Evolutionary conservation across 2,113 vertebrate genomes (phyloP).

Genomic region (Euleptes europaea): DNA sequence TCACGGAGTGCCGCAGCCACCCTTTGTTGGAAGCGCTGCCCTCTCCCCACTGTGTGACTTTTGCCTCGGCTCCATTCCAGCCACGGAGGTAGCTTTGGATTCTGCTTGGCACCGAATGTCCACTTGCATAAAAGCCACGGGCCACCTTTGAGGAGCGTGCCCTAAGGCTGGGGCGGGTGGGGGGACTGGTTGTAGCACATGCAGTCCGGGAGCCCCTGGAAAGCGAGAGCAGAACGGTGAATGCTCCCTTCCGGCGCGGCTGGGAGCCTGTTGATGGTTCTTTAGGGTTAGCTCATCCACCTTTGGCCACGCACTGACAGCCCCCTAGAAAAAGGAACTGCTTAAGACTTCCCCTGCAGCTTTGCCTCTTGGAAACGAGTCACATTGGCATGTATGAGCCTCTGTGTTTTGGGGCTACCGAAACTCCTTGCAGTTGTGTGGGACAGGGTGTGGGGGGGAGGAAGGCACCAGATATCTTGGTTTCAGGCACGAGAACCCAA

Average conservation of each 20-base stretch:
- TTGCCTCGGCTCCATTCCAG: not conserved
- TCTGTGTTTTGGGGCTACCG: not conserved
- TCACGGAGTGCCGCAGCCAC: no score
- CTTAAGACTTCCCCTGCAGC: not conserved
- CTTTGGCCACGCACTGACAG: not conserved
- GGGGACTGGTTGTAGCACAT: not conserved
- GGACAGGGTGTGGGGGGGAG: not conserved
- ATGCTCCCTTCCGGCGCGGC: not conserved
- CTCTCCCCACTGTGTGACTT: no score
- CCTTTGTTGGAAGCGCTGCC: no score
- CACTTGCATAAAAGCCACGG: no score
- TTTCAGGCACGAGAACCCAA: not conserved
- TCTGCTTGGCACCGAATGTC: no score
- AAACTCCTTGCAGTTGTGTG: not conserved
- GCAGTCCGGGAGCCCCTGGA: no score
- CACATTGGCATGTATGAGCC: no score
- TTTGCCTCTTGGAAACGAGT: not conserved
- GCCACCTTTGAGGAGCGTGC: no score
- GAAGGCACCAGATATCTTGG: no score
- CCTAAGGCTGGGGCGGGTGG: not conserved
- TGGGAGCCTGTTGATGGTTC: no score
- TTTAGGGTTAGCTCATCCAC: not conserved
- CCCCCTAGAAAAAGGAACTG: not conserved
- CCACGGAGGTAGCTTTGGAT: no score
- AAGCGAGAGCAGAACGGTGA: no score